Conservation (phyloP, 2,113 vertebrate species). For the Phasianus colchicus region DNA sequence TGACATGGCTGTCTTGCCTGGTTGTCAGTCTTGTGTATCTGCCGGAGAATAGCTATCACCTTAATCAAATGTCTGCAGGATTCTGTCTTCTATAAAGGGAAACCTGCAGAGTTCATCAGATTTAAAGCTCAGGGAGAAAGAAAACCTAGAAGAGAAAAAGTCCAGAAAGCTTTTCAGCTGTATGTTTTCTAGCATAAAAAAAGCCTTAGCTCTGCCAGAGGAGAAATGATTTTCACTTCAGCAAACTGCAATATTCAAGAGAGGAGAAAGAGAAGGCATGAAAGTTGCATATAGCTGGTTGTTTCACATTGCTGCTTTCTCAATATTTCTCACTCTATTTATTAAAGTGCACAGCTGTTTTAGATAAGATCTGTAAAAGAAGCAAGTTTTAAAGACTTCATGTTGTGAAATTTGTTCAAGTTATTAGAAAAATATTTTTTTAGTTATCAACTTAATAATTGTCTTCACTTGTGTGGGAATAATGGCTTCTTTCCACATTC, state of each 20-base stretch:
- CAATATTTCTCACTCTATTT: neutral
- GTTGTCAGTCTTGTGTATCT: neutral
- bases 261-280: slow-evolving; percentile 12
- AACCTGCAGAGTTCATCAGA: neutral
- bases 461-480: neutral
- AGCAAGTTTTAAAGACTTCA: neutral
- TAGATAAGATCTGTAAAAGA: neutral
- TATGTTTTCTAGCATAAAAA: neutral
- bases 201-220: neutral
- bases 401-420: neutral
- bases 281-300: slow-evolving; percentile 31
- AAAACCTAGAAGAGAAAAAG: neutral
- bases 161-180: neutral
- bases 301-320: neutral
- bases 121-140: slow-evolving; percentile 14
- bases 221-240: slow-evolving; percentile 28
- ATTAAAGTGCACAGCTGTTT: neutral
- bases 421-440: neutral
- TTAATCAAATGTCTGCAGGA: slow-evolving; percentile 3
- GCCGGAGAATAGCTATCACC: neutral
- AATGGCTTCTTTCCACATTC: neutral
- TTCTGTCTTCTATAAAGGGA: neutral
- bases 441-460: neutral
- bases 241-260: slow-evolving; percentile 3
- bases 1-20: neutral